Base-by-base conservation (phyloP, 2,888 invertebrate genomes). In the Lypha dubia region DNA sequence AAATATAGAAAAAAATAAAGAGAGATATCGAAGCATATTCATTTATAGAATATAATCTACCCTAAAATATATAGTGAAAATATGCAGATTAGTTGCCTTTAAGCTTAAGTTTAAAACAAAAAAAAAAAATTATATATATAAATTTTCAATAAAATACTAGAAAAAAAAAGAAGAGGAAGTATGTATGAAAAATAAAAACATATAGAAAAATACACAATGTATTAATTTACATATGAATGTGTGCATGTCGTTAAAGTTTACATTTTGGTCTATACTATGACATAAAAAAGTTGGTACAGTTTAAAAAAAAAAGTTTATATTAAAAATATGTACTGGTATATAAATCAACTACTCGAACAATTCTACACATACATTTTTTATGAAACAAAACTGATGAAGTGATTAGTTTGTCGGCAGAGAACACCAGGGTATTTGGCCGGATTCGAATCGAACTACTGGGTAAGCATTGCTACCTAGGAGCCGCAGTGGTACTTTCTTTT, bases 61-160 rank as follows among this genome's bases (percentile, higher is more conserved):
- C 79, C 71, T 53, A 75, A 81, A 83, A 84, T 87, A 75, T 86
- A 86, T 86, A 80, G 86, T 71, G 74, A 83, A 86, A 86, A 86
- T 86, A 87, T 87, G 87, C 80, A 87, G 86, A 87, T 87, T 87
- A 85, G 86, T 84, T 81, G 84, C 85, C 84, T 85, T 62, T 51
- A 85, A 86, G 86, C 86, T 85, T 65, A 83, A 87, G 79, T 73
- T 65, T 15, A 46, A 73, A 73, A 38, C 6, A 44, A 53, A 8
- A 58, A 67, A 44, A 70, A 32, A 73, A 41, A 41, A 8, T n/a
- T 38, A 46, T 22, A 70, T 67, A 17, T 20, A 87, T 83, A 86
- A 86, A 87, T 86, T 86, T 86, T 74, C 86, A 86, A 83, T 83
- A 85, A 75, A 65, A 74, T 60, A 51, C 35, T 20, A 71, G 46